These are phyloP conservation scores for Drosophila yooni DNA, from an alignment of 2,888 invertebrate species.

Conservation along the genomic window DNA sequence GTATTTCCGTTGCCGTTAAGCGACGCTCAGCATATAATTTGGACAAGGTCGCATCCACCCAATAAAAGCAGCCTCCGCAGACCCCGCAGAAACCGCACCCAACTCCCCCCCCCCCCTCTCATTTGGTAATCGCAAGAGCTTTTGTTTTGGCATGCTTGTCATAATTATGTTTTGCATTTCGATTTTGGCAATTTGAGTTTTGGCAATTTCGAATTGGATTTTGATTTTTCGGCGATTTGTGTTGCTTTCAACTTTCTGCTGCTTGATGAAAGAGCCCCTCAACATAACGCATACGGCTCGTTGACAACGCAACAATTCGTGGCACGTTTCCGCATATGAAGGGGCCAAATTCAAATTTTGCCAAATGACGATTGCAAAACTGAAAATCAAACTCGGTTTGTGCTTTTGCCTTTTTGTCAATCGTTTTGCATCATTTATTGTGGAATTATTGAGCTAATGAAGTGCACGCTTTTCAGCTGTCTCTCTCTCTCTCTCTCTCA, in stretches of 20 bases:
- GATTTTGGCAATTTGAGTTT: conserved; percentile 67
- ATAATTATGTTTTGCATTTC: conserved; percentile 77
- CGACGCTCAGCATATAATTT: conserved; percentile 74
- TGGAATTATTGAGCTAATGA: conserved; percentile 78
- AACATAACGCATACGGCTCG: conserved; percentile 62
- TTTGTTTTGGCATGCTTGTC: conserved; percentile 17
- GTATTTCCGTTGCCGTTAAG: conserved; percentile 74
- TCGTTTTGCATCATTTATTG: conserved; percentile 73
- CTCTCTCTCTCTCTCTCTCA: not conserved
- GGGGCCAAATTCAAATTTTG: conserved; percentile 5
- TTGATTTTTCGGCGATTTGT: conserved; percentile 21
- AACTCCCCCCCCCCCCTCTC: too few relatives aligned
- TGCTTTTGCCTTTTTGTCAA: conserved; percentile 50
- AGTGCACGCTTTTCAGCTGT: conserved; percentile 56
- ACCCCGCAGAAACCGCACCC: too few relatives aligned
- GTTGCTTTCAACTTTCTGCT: conserved; percentile 24
- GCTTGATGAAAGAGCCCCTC: conserved; percentile 42
- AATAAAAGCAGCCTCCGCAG: not conserved
- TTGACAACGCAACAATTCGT: conserved; percentile 50
- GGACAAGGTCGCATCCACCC: conserved; percentile 61
- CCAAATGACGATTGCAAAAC: conserved; percentile 19
- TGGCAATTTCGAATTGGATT: conserved; percentile 56
- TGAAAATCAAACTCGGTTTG: conserved; percentile 32
- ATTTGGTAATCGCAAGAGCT: conserved; percentile 2
- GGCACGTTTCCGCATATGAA: conserved; percentile 38